These are phyloP conservation scores for Leucophenga montana DNA, from an alignment of 2,888 invertebrate species.

Conservation along the genomic window DNA sequence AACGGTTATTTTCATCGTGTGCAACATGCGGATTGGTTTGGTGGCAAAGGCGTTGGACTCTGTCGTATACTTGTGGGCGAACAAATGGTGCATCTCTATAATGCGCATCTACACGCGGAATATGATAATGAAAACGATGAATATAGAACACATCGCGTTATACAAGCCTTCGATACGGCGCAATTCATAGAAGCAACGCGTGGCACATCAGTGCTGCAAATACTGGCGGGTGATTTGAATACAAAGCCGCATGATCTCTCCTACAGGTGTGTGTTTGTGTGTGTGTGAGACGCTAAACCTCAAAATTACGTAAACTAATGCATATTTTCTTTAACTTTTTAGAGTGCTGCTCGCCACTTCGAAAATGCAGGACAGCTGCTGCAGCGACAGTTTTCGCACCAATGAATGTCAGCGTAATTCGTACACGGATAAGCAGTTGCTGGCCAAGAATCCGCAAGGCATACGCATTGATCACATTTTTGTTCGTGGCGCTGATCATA, in stretches of 20 bases:
- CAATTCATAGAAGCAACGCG: conserved; percentile 93
- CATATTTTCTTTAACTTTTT: conserved; percentile 41
- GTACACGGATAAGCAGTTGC: conserved; percentile 79
- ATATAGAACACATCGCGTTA: conserved; percentile 92
- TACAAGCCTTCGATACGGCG: conserved; percentile 95
- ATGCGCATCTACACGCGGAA: conserved; percentile 97
- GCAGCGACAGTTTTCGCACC: conserved; percentile 77
- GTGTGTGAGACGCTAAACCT: background rate
- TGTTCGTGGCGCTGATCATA: conserved; percentile 71
- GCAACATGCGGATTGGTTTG: conserved; percentile 99
- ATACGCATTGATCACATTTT: conserved; percentile 95
- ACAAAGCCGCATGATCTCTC: conserved; percentile 90
- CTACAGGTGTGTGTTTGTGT: conserved; percentile 74
- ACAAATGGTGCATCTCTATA: conserved; percentile 86
- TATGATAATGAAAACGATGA: conserved; percentile 89
- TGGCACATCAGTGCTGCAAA: conserved; percentile 83
- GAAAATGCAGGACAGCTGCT: conserved; percentile 75
- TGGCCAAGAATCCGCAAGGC: conserved; percentile 78
- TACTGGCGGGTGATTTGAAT: conserved; percentile 96
- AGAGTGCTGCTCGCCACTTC: conserved; percentile 77
- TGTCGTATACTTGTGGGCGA: conserved; percentile 81
- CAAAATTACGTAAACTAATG: conserved; percentile 25
- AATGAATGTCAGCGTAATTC: conserved; percentile 87
- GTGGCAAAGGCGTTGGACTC: conserved; percentile 94
- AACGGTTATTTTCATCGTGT: conserved; percentile 93